A percentile compares a stretch with the other conserved stretches of the same genome.
phyloP scores from a whole-genome alignment of 64 coral and sea anemone genomes.

The Exaiptasia diaphana region DNA sequence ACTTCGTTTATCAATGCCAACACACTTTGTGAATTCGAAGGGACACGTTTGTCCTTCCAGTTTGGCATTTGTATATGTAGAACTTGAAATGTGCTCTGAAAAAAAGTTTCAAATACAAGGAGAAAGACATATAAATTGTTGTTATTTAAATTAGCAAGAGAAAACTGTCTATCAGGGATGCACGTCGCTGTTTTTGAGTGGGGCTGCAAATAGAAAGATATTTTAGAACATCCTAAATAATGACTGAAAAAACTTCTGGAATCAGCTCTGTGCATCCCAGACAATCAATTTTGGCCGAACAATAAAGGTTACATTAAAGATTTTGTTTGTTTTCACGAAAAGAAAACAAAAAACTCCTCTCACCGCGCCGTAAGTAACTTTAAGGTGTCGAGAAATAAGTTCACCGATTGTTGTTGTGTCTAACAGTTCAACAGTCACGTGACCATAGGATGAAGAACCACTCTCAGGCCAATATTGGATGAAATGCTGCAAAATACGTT shows the following conservation, averaged over 20 bases:
- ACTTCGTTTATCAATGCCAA: conserved; percentile 50
- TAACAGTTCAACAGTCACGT: conserved; percentile 23
- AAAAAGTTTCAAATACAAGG: background rate
- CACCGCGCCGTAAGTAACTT: conserved; percentile 6
- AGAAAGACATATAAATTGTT: background rate
- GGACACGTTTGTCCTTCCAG: conserved; percentile 46
- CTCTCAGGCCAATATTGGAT: conserved; percentile 54
- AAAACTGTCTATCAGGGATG: background rate
- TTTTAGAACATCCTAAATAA: too few species aligned
- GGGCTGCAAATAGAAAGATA: too few species aligned
- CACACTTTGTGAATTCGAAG: conserved; percentile 35
- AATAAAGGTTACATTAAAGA: background rate
- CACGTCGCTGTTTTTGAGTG: background rate
- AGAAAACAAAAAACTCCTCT: too few species aligned
- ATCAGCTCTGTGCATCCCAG: background rate
- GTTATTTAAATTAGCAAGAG: background rate
- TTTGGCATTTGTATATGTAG: conserved; percentile 58
- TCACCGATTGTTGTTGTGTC: background rate
- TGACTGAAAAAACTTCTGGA: too few species aligned
- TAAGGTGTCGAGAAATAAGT: conserved; percentile 20
- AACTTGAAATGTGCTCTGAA: background rate
- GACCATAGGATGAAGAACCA: conserved; percentile 28
- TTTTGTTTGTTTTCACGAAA: background rate
- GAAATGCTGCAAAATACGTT: conserved; percentile 19
- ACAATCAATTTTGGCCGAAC: background rate